Evolutionary conservation across 2,113 vertebrate genomes (phyloP).

Genomic region (Lonchura striata): DNA sequence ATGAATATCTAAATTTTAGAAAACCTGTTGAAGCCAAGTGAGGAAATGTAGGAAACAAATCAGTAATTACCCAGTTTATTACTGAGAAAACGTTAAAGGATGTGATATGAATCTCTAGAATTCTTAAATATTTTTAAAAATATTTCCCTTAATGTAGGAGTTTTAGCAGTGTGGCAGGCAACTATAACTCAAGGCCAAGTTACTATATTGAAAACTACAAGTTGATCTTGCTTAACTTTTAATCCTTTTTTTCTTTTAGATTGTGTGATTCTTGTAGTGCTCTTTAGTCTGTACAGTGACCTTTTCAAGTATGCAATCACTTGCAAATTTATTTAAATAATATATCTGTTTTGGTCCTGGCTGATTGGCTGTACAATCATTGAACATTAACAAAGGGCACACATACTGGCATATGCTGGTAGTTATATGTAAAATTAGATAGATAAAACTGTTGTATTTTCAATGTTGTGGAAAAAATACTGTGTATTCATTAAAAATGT

Average conservation of each 20-base stretch:
- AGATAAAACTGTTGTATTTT: neutral
- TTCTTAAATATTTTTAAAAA: neutral
- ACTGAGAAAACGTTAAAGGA: neutral
- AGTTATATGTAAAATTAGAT: neutral
- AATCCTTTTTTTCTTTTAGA: neutral
- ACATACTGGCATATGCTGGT: neutral
- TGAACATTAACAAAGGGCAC: neutral
- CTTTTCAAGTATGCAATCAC: neutral
- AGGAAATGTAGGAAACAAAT: neutral
- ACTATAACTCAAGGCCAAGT: neutral
- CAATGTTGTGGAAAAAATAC: neutral
- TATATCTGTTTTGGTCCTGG: neutral
- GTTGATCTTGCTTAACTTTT: neutral
- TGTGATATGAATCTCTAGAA: neutral
- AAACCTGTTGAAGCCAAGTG: neutral
- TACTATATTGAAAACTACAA: neutral
- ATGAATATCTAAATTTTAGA: neutral
- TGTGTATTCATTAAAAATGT: neutral
- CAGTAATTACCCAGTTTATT: neutral
- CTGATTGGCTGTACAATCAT: neutral
- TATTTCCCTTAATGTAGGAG: neutral
- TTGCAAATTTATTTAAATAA: constrained; percentile 6
- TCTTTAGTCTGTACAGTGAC: neutral
- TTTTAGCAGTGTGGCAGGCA: neutral
- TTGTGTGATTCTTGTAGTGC: neutral